Percentiles rank a stretch among this genome's conserved stretches.
These are phyloP conservation scores for Apus apus DNA, from an alignment of 2,113 vertebrate genomes.

Conservation along the genomic window DNA sequence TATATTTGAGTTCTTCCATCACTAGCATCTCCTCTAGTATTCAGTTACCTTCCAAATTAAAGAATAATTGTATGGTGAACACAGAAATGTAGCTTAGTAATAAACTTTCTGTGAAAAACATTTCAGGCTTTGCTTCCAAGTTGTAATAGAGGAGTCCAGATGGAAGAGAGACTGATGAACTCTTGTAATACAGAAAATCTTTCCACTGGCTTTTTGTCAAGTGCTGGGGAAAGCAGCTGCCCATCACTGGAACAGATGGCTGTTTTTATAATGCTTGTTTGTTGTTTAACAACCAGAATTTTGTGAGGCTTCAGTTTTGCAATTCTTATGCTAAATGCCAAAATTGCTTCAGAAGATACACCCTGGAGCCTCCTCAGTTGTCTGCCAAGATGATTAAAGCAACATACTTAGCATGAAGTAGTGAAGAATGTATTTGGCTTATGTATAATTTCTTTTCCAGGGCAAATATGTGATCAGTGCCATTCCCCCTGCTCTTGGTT, in stretches of 20 bases:
- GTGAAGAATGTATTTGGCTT: not conserved
- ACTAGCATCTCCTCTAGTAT: not conserved
- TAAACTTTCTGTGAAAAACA: not conserved
- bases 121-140: not conserved
- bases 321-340: not conserved
- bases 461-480: slow-evolving; percentile 89
- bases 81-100: not conserved
- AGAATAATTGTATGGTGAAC: not conserved
- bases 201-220: not conserved
- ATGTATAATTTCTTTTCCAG: slow-evolving; percentile 73
- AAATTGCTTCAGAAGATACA: not conserved
- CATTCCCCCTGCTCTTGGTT: slow-evolving; percentile 84
- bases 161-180: not conserved
- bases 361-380: not conserved
- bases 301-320: not conserved
- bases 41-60: not conserved
- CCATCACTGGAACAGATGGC: not conserved
- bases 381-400: not conserved
- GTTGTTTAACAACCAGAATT: not conserved
- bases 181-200: not conserved
- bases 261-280: not conserved
- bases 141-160: not conserved
- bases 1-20: not conserved
- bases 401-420: not conserved
- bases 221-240: not conserved